phyloP scores from a whole-genome alignment of 2,888 invertebrate genomes.

The Mesorhabditis sp. region DNA sequence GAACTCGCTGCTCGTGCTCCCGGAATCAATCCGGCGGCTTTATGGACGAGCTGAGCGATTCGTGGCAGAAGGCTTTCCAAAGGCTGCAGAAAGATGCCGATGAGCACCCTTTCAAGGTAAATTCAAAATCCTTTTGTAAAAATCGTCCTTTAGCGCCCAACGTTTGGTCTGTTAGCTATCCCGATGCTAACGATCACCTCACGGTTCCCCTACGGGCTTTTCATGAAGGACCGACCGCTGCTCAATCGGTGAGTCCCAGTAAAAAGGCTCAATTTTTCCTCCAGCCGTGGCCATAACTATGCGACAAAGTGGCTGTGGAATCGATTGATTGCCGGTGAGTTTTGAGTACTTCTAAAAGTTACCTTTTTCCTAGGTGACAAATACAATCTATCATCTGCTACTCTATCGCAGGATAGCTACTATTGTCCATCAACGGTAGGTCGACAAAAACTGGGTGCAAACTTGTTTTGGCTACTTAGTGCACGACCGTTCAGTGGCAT shows the following conservation, averaged over 20 bases:
- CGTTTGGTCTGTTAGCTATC: conserved; percentile 49
- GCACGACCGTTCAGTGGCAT: background rate
- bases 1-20: conserved; percentile 44
- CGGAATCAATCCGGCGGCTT: conserved; percentile 36
- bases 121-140: conserved; percentile 7
- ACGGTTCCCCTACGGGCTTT: conserved; percentile 48
- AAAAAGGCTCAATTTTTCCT: background rate
- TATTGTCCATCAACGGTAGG: conserved; percentile 43
- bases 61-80: conserved; percentile 36
- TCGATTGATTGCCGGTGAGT: conserved; percentile 46
- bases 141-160: conserved; percentile 25
- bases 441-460: background rate
- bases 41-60: conserved; percentile 36
- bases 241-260: conserved; percentile 34
- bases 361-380: conserved; percentile 15
- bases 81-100: conserved; percentile 29
- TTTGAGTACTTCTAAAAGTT: no score
- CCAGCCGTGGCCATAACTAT: conserved; percentile 45
- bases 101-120: conserved; percentile 10
- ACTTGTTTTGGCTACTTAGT: background rate
- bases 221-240: conserved; percentile 39
- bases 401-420: conserved; percentile 49
- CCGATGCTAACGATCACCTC: conserved; percentile 55
- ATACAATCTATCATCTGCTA: conserved; percentile 51
- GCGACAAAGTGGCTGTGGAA: conserved; percentile 56